Percentiles rank a stretch among this genome's conserved stretches.
Conservation (phyloP, 2,888 invertebrate genomes). For the Epinotia ramella region DNA sequence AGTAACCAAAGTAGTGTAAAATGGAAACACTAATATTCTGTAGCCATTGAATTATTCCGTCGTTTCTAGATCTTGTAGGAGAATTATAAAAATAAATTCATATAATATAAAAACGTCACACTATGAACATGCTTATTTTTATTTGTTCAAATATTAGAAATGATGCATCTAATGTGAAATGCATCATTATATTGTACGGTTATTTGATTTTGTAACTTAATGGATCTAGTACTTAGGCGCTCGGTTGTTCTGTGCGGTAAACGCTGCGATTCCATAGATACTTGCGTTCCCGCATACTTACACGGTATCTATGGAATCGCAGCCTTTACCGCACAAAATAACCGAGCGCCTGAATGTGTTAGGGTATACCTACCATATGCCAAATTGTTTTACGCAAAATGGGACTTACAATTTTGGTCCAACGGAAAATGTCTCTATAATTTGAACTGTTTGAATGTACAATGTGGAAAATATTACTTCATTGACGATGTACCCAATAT, state of each 20-base stretch:
- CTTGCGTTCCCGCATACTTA: too few species aligned
- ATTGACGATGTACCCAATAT: neutral
- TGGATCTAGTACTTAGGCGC: neutral
- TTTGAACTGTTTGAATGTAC: neutral
- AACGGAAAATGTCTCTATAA: neutral
- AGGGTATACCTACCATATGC: neutral
- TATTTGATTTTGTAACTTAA: neutral
- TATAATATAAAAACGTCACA: neutral
- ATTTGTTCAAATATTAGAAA: too few species aligned
- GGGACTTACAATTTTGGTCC: neutral
- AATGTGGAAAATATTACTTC: neutral
- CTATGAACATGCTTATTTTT: too few species aligned
- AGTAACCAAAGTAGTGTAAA: neutral
- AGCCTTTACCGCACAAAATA: too few species aligned
- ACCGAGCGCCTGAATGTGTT: too few species aligned
- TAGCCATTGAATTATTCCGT: neutral
- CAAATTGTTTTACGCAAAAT: conserved; percentile 2
- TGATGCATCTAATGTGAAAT: neutral
- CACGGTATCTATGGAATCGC: too few species aligned
- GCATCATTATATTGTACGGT: neutral
- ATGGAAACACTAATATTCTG: neutral
- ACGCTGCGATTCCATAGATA: too few species aligned
- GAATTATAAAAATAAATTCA: neutral
- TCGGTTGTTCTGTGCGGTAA: too few species aligned
- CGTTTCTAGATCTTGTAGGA: neutral